Conservation (phyloP, 2,797 vertebrate genomes). For the Falco concolor region DNA sequence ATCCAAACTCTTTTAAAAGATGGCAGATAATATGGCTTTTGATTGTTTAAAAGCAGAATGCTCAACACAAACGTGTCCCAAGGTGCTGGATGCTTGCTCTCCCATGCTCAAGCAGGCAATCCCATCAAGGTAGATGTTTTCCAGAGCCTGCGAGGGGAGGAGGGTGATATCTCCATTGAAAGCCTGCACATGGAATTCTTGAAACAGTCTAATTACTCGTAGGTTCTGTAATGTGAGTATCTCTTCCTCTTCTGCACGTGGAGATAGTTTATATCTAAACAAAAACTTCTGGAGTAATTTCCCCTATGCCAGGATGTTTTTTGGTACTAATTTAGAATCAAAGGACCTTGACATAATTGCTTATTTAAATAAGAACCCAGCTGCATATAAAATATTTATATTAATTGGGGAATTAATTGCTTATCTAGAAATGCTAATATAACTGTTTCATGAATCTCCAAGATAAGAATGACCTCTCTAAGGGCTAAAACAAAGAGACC, state of each 20-base stretch:
- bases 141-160: neutral
- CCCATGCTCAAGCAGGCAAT: fast-evolving
- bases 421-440: neutral
- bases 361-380: neutral
- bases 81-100: neutral
- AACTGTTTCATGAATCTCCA: neutral
- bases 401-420: conserved; percentile 41
- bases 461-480: neutral
- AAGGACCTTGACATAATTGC: neutral
- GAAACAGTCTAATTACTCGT: fast-evolving
- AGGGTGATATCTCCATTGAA: fast-evolving
- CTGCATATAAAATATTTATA: neutral
- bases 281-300: neutral
- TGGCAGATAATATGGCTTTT: neutral
- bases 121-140: too few relatives aligned
- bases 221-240: fast-evolving
- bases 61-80: fast-evolving
- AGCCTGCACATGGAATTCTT: neutral
- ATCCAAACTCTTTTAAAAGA: fast-evolving
- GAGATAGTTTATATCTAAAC: neutral
- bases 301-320: neutral
- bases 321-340: conserved; percentile 9
- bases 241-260: neutral
- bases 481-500: neutral
- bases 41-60: neutral